Evolutionary conservation across 2,888 invertebrate species (phyloP).

Genomic region (Drosophila tanythrix): DNA sequence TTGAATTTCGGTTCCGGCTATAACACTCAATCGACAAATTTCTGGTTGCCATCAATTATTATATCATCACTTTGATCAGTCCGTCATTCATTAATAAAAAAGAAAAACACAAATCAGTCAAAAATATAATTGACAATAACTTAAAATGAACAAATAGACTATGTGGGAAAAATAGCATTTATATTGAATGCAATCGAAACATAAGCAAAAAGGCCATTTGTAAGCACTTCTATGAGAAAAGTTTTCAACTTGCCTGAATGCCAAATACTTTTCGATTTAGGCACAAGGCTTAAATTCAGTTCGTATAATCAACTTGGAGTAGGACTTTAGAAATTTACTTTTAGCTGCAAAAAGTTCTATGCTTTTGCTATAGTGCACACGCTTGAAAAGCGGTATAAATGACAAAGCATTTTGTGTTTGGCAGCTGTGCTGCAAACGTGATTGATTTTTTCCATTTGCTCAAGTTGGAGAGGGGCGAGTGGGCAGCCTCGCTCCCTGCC

Average conservation of each 20-base stretch:
- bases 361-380: neutral
- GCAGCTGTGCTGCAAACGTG: conserved; percentile 66
- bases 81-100: too few relatives aligned
- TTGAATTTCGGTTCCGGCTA: neutral
- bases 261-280: neutral
- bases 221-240: neutral
- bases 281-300: neutral
- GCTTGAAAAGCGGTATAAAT: conserved; percentile 57
- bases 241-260: neutral
- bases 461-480: conserved; percentile 22
- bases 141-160: neutral
- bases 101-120: neutral
- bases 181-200: neutral
- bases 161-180: neutral
- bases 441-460: conserved; percentile 61
- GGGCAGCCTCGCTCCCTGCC: neutral
- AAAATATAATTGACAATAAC: neutral
- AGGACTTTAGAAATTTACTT: neutral
- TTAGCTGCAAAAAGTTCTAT: neutral
- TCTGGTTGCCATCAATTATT: neutral
- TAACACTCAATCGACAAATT: neutral
- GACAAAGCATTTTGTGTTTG: conserved; percentile 69
- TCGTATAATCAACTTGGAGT: neutral
- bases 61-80: neutral
- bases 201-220: neutral